Conservation (phyloP, 2,888 invertebrate species). For the Agriopis marginaria region DNA sequence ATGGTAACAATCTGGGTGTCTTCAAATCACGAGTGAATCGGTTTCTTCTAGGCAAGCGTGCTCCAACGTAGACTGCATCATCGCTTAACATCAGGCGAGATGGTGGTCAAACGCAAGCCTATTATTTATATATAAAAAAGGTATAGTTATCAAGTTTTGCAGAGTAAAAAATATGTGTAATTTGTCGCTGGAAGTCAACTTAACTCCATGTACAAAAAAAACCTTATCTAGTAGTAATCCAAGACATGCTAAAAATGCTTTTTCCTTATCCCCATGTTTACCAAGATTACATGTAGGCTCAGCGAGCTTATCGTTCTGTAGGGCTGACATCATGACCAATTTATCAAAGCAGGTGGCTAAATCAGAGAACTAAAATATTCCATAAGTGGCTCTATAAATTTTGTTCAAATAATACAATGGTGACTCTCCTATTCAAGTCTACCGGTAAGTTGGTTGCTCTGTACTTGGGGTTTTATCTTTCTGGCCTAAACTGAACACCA, state of each 20-base stretch:
- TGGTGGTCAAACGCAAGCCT: too few relatives aligned
- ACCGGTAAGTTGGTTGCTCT: neutral
- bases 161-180: too few relatives aligned
- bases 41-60: too few relatives aligned
- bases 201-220: too few relatives aligned
- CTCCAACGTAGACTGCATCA: too few relatives aligned
- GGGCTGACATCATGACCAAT: constrained; percentile 30
- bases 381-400: neutral
- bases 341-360: neutral
- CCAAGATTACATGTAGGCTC: constrained; percentile 25
- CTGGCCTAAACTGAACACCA: neutral
- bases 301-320: constrained; percentile 29
- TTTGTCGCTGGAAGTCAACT: too few relatives aligned
- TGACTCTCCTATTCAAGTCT: neutral
- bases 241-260: neutral
- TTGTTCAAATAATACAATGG: neutral
- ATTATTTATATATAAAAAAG: too few relatives aligned
- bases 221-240: too few relatives aligned
- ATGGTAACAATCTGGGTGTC: too few relatives aligned
- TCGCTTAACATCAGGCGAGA: too few relatives aligned
- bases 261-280: constrained; percentile 25
- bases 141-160: too few relatives aligned
- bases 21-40: too few relatives aligned
- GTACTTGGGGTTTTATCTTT: neutral
- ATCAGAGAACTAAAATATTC: neutral